Percentiles rank a stretch among this genome's conserved stretches.
Evolutionary conservation across 2,797 vertebrate genomes (phyloP).

Genomic region (Dipus sagitta): DNA sequence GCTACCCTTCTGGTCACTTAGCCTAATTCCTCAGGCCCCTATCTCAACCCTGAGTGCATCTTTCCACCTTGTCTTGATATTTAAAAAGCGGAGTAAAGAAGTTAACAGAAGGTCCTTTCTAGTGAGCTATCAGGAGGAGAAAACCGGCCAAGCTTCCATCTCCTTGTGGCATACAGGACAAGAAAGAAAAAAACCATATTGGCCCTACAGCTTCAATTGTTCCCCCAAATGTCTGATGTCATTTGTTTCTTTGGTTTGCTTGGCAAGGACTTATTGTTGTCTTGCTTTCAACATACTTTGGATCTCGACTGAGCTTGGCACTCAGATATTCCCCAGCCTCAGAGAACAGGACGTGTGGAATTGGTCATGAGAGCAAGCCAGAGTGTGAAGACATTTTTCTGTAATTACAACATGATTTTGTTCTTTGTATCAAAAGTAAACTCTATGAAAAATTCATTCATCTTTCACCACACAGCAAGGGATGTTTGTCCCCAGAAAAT

Average conservation of each 20-base stretch:
- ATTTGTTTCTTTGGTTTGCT: background rate
- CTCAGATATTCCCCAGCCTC: background rate
- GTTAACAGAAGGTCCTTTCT: background rate
- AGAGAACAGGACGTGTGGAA: background rate
- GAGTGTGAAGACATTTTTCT: constrained; percentile 73
- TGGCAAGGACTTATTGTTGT: background rate
- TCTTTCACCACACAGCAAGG: constrained; percentile 56
- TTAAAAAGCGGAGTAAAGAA: background rate
- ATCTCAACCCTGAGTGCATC: background rate
- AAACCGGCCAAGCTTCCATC: background rate
- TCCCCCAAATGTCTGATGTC: background rate
- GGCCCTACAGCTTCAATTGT: background rate
- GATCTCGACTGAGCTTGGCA: constrained; percentile 24
- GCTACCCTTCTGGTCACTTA: background rate
- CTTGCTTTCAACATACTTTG: constrained; percentile 14
- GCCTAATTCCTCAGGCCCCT: background rate
- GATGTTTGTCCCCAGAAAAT: background rate
- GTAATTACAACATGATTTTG: constrained; percentile 43
- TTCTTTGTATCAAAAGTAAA: constrained; percentile 59
- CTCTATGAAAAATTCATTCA: constrained; percentile 69
- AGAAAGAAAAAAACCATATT: background rate
- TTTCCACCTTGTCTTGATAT: background rate
- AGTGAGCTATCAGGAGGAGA: background rate
- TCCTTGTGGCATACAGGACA: background rate
- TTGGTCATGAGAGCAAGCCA: background rate